Conservation (phyloP, 2,888 invertebrate species). For the Celastrina argiolus region DNA sequence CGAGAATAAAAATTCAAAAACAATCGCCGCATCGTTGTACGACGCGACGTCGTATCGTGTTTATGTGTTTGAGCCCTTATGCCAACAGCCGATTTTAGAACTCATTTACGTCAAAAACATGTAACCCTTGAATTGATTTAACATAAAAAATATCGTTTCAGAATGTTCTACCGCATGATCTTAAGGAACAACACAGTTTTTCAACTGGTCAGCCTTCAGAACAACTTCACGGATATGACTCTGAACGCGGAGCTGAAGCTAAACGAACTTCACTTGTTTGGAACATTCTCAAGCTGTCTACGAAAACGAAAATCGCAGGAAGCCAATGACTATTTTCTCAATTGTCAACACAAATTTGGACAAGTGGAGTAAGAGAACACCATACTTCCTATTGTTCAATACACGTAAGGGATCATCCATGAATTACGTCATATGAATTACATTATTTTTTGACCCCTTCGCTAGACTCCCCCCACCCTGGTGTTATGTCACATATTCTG, state of each 20-base stretch:
- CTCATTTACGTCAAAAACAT: neutral
- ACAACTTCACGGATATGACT: slow-evolving; percentile 46
- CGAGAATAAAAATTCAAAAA: no score
- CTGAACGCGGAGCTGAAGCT: slow-evolving; percentile 42
- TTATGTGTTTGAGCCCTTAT: no score
- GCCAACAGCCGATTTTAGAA: no score
- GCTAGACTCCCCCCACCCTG: no score
- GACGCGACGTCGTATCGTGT: no score
- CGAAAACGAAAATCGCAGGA: neutral
- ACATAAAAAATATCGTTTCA: slow-evolving; percentile 34
- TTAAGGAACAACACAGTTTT: slow-evolving; percentile 59
- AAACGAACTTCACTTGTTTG: slow-evolving; percentile 55
- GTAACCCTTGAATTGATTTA: no score
- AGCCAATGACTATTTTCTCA: neutral
- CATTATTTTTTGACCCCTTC: no score
- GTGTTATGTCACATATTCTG: no score
- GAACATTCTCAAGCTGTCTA: slow-evolving; percentile 40
- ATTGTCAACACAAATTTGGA: neutral
- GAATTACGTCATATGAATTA: no score
- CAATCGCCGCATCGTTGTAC: no score
- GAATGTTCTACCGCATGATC: slow-evolving; percentile 65
- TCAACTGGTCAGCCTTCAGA: slow-evolving; percentile 43
- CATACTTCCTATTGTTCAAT: no score
- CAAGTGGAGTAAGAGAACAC: slow-evolving; percentile 1
- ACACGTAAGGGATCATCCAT: no score